These are phyloP conservation scores for Sanderia malayensis DNA, from an alignment of 30 jellyfish, hydroid and myxozoan genomes.

Conservation along the genomic window DNA sequence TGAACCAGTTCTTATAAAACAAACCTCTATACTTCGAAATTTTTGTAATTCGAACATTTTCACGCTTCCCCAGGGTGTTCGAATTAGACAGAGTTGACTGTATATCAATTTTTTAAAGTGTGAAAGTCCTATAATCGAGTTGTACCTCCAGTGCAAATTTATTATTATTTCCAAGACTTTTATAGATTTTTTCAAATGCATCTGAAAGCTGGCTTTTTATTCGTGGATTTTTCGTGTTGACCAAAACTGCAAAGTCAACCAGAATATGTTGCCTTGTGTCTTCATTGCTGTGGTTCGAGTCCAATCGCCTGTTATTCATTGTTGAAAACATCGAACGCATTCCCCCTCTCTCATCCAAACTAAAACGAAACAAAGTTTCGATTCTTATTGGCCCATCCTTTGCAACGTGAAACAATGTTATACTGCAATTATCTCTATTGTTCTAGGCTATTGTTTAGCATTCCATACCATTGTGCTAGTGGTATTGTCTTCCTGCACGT, in stretches of 20 bases:
- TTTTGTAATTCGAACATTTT: no score
- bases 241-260: constrained; percentile 2
- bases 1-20: no score
- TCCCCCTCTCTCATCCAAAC: constrained; percentile 4
- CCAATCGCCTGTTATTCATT: not conserved
- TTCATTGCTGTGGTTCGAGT: not conserved
- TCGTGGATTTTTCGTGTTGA: not conserved
- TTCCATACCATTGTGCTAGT: not conserved
- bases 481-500: constrained; percentile 10
- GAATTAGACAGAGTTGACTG: no score
- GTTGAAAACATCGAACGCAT: constrained; percentile 3
- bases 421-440: no score
- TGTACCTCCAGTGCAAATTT: constrained; percentile 1
- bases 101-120: no score
- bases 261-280: constrained; percentile 1
- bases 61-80: no score
- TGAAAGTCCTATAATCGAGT: no score
- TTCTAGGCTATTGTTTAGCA: not conserved
- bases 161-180: not conserved
- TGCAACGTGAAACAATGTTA: no score
- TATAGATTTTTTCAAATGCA: not conserved
- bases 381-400: no score
- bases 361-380: not conserved
- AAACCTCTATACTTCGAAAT: no score
- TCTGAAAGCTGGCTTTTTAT: not conserved